phyloP scores from a whole-genome alignment of 2,113 vertebrate species.

The Tragulus kanchil region DNA sequence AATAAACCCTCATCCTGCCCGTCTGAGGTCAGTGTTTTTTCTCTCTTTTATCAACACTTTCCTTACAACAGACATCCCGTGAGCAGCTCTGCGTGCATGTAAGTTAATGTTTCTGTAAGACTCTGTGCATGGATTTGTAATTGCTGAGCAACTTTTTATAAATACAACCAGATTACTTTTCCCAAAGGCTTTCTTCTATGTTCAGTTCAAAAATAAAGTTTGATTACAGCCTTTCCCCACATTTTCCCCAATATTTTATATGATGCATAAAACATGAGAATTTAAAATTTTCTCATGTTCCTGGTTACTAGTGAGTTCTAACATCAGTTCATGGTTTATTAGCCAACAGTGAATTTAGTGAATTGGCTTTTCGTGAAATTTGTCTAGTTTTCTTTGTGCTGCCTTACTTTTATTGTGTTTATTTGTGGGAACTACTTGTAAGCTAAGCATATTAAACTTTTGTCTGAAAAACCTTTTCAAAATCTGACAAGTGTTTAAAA shows the following conservation, averaged over 20 bases:
- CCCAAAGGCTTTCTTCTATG: neutral
- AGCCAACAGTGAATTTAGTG: neutral
- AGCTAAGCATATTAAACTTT: neutral
- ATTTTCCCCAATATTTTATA: neutral
- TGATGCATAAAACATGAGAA: neutral
- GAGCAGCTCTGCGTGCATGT: neutral
- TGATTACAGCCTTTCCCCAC: neutral
- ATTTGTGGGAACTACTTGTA: neutral
- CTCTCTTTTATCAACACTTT: no score
- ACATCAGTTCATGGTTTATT: neutral
- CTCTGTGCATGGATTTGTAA: neutral
- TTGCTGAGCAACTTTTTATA: neutral
- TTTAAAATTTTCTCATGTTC: neutral
- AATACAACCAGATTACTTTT: neutral
- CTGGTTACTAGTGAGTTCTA: neutral
- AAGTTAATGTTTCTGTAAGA: neutral
- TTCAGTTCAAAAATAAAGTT: neutral
- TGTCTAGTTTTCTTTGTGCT: neutral
- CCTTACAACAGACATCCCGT: neutral
- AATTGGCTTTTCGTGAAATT: neutral
- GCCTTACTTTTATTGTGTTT: neutral
- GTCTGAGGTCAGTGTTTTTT: no score
- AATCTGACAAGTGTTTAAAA: neutral
- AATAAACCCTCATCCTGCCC: no score
- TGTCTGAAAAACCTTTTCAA: neutral